phyloP scores from a whole-genome alignment of 1,140 invertebrate species.

The Halictus rubicundus region DNA sequence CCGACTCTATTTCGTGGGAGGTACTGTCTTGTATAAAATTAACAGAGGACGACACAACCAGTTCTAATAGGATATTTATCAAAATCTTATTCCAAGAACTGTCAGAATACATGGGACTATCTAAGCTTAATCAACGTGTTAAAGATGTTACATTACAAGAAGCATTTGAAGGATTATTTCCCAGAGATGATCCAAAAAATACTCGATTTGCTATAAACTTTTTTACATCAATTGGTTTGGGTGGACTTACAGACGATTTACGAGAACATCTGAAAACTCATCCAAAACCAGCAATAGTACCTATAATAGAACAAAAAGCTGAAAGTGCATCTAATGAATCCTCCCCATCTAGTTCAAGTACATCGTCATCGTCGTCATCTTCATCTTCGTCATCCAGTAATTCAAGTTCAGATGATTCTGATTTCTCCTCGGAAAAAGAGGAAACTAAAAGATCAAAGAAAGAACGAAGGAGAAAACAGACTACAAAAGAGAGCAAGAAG shows the following conservation, averaged over 20 bases:
- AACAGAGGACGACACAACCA: slow-evolving; percentile 98
- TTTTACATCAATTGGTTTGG: slow-evolving; percentile 98
- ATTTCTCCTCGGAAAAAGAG: slow-evolving; percentile 38
- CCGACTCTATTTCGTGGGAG: slow-evolving; percentile 97
- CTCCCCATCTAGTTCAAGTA: slow-evolving; percentile 46
- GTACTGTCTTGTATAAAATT: slow-evolving; percentile 94
- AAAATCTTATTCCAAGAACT: no score
- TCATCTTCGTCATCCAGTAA: slow-evolving; percentile 15
- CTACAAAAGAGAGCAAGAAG: slow-evolving; percentile 48
- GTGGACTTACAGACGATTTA: slow-evolving; percentile 96
- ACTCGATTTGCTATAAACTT: slow-evolving; percentile 99
- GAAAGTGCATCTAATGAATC: slow-evolving; percentile 52
- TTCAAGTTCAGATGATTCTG: slow-evolving; percentile 24
- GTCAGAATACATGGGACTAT: no score
- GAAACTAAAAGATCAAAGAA: slow-evolving; percentile 44
- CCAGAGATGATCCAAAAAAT: slow-evolving; percentile 96
- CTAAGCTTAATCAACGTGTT: no score
- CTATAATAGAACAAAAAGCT: slow-evolving; percentile 41
- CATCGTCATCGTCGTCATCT: slow-evolving; percentile 50
- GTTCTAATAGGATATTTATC: slow-evolving; percentile 97
- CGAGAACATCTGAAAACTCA: slow-evolving; percentile 92
- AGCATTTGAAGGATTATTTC: no score
- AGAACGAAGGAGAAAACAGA: slow-evolving; percentile 44
- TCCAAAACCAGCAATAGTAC: slow-evolving; percentile 62
- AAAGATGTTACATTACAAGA: no score